A percentile compares a stretch with the other conserved stretches of the same genome.
phyloP scores from a whole-genome alignment of 2,113 vertebrate species.

The Antennarius striatus region DNA sequence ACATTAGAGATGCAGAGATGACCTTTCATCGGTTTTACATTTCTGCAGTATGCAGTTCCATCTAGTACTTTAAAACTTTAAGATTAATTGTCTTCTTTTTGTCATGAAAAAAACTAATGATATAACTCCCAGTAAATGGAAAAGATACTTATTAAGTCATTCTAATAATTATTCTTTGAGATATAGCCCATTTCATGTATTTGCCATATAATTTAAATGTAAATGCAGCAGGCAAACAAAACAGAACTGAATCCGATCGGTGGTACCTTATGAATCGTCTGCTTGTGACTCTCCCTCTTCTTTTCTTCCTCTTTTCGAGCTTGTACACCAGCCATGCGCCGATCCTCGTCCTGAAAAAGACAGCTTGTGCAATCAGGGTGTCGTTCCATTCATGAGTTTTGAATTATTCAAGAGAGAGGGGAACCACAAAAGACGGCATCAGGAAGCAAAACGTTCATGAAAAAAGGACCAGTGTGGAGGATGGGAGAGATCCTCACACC shows the following conservation, averaged over 20 bases:
- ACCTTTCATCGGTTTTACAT: too few relatives aligned
- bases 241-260: neutral
- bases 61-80: neutral
- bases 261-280: slow-evolving; percentile 90
- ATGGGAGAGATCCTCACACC: slow-evolving; percentile 37
- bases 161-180: neutral
- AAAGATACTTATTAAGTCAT: slow-evolving; percentile 2
- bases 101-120: slow-evolving; percentile 1
- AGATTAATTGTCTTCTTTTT: neutral
- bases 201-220: neutral
- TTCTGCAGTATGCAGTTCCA: neutral
- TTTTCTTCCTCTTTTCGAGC: slow-evolving; percentile 96
- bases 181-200: neutral
- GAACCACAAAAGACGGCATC: slow-evolving; percentile 40
- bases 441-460: slow-evolving; percentile 27
- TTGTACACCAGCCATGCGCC: slow-evolving; percentile 90
- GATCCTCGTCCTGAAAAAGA: slow-evolving; percentile 93
- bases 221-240: slow-evolving; percentile 25
- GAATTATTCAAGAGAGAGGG: slow-evolving; percentile 58
- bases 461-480: slow-evolving; percentile 36
- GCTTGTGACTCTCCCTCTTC: slow-evolving; percentile 93
- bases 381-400: slow-evolving; percentile 59
- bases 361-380: slow-evolving; percentile 54
- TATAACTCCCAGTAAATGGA: neutral
- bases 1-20: too few relatives aligned